Evolutionary conservation across 2,888 invertebrate species (phyloP).

Genomic region (Eupithecia inturbata): DNA sequence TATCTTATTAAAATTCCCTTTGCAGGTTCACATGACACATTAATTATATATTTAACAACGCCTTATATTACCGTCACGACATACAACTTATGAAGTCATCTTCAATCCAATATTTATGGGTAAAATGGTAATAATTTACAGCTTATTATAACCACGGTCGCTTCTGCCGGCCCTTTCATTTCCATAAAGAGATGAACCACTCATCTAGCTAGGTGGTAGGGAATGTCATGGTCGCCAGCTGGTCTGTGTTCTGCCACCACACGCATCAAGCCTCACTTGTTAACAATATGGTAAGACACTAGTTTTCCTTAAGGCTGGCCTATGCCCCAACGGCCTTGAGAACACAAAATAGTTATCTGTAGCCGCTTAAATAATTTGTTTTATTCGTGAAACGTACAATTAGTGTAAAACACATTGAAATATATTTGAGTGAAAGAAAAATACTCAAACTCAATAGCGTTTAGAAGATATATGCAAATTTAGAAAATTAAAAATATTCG

Average conservation of each 20-base stretch:
- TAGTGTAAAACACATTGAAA: too few species aligned
- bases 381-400: too few species aligned
- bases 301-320: too few species aligned
- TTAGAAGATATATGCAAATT: too few species aligned
- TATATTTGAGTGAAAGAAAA: too few species aligned
- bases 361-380: too few species aligned
- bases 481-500: too few species aligned
- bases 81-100: conserved; percentile 14
- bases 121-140: conserved; percentile 20
- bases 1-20: background rate
- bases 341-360: too few species aligned
- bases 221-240: conserved; percentile 37
- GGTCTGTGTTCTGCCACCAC: conserved; percentile 35
- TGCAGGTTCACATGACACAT: conserved; percentile 5
- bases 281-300: background rate
- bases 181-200: conserved; percentile 19
- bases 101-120: background rate
- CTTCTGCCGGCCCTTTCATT: conserved; percentile 16
- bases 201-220: conserved; percentile 12
- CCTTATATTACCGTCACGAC: background rate
- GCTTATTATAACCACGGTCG: conserved; percentile 9
- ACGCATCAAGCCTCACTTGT: conserved; percentile 21
- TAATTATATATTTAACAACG: conserved; percentile 7
- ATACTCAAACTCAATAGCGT: too few species aligned
- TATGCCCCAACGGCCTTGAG: too few species aligned